A percentile compares a stretch with the other conserved stretches of the same genome.
Evolutionary conservation across 2,113 vertebrate genomes (phyloP).

Genomic region (Terrapene triunguis): DNA sequence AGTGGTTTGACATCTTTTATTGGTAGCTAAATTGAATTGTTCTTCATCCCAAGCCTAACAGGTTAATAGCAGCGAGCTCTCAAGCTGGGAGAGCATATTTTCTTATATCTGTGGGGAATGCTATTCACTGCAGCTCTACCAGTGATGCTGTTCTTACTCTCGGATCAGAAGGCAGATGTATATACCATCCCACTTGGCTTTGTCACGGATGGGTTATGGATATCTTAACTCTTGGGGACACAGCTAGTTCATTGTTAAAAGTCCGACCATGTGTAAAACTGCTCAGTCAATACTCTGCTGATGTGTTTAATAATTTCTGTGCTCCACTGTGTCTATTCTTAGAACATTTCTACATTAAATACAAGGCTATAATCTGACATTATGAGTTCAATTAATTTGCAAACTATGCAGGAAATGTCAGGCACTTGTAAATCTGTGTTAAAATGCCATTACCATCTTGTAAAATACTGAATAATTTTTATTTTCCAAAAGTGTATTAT

Average conservation of each 20-base stretch:
- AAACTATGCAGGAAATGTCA: conserved; percentile 34
- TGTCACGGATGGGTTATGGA: not conserved
- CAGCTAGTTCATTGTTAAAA: not conserved
- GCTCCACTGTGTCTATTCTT: not conserved
- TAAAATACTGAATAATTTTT: not conserved
- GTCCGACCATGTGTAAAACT: not conserved
- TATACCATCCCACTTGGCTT: not conserved
- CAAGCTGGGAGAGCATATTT: not conserved
- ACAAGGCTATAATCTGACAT: conserved; percentile 34
- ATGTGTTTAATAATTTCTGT: conserved; percentile 13
- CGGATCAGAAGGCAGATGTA: not conserved
- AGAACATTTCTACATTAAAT: conserved; percentile 33
- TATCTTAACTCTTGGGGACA: not conserved
- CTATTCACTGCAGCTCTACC: not conserved
- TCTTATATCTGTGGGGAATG: conserved; percentile 20
- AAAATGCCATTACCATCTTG: conserved; percentile 53
- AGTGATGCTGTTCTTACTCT: not conserved
- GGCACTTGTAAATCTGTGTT: conserved; percentile 45
- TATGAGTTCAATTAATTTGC: conserved; percentile 59
- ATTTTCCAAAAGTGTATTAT: conserved; percentile 1
- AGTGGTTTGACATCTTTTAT: conserved; percentile 21
- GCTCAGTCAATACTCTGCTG: not conserved
- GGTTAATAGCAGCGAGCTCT: not conserved
- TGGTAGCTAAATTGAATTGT: not conserved
- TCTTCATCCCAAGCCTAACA: not conserved